Conservation (phyloP, 64 coral and sea anemone species). For the Porites australiensis region DNA sequence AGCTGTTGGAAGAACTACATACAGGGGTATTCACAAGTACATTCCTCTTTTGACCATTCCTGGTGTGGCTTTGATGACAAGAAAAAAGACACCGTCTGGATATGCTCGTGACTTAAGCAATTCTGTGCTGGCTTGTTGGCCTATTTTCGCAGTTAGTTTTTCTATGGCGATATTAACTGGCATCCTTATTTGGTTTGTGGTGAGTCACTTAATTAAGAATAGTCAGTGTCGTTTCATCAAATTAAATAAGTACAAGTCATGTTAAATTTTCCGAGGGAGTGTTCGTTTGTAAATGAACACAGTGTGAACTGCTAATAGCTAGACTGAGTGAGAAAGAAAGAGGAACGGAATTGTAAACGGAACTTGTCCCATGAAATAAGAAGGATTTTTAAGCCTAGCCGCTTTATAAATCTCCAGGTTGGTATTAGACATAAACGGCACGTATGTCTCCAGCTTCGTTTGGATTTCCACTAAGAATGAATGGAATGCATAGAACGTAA, state of each 20-base stretch:
- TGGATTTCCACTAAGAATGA: too few relatives aligned
- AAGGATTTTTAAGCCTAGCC: too few relatives aligned
- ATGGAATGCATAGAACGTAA: too few relatives aligned
- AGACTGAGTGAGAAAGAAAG: too few relatives aligned
- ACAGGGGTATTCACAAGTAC: constrained; percentile 23
- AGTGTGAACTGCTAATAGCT: too few relatives aligned
- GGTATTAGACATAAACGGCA: too few relatives aligned
- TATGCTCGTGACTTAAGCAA: constrained; percentile 47
- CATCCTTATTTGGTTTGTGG: constrained; percentile 65
- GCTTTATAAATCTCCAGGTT: too few relatives aligned
- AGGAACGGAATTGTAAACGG: too few relatives aligned
- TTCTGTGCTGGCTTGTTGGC: constrained; percentile 62
- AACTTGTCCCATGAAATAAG: too few relatives aligned
- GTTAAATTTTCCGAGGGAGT: too few relatives aligned
- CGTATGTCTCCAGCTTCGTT: too few relatives aligned
- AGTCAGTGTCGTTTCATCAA: background rate
- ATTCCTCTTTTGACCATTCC: constrained; percentile 73
- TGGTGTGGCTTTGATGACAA: constrained; percentile 71
- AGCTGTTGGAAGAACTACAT: constrained; percentile 19
- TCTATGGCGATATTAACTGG: constrained; percentile 61
- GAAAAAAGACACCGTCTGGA: constrained; percentile 34
- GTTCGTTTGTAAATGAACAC: too few relatives aligned
- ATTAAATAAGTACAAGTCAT: background rate
- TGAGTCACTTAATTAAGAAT: constrained; percentile 12
- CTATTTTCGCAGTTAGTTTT: constrained; percentile 59